phyloP scores from a whole-genome alignment of 2,113 vertebrate genomes.

The Spea multiplicata region DNA sequence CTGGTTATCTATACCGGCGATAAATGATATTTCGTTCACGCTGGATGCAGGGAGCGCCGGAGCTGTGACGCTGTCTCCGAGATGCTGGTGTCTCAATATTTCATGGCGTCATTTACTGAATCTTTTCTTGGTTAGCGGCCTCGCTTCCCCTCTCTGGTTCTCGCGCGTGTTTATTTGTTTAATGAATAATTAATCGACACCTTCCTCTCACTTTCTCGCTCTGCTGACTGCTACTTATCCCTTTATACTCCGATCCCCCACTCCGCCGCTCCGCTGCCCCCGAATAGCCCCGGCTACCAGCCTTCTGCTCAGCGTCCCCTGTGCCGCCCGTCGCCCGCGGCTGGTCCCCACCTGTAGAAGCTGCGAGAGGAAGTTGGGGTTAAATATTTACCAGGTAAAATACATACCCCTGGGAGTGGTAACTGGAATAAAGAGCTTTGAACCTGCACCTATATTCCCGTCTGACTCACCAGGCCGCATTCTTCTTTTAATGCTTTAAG shows the following conservation, averaged over 20 bases:
- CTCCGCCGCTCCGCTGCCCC: neutral
- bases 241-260: constrained; percentile 14
- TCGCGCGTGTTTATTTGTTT: constrained; percentile 72
- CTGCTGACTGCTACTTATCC: constrained; percentile 46
- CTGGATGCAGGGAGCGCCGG: too few relatives aligned
- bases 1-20: too few relatives aligned
- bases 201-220: constrained; percentile 52
- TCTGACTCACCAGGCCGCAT: too few relatives aligned
- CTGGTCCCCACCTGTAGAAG: constrained; percentile 45
- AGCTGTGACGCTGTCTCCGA: neutral
- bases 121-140: constrained; percentile 53
- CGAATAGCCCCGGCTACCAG: neutral
- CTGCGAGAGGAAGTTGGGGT: constrained; percentile 57
- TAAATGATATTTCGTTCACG: too few relatives aligned
- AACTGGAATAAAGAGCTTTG: too few relatives aligned
- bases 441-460: neutral
- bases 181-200: constrained; percentile 74
- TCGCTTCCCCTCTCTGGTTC: constrained; percentile 50
- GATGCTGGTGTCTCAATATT: constrained; percentile 53
- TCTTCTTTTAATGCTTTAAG: too few relatives aligned
- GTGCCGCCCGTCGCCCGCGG: neutral
- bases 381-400: constrained; percentile 53
- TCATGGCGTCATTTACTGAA: constrained; percentile 54
- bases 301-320: neutral
- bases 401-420: neutral